A percentile compares a stretch with the other conserved stretches of the same genome.
Conservation (phyloP, 2,888 invertebrate genomes). For the Mellilla xanthometata region DNA sequence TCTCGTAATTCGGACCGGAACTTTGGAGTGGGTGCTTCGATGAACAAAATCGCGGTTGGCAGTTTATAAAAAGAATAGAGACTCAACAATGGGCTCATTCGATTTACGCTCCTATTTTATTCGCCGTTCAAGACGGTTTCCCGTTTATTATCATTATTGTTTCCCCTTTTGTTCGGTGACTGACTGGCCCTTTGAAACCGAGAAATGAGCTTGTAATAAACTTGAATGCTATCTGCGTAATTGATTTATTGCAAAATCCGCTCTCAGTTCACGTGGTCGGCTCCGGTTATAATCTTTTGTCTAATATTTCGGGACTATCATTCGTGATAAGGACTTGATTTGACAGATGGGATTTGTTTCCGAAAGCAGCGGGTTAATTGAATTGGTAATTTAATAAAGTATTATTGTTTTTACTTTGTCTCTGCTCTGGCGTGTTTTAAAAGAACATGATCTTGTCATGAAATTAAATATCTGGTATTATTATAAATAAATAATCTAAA, state of each 20-base stretch:
- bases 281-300: slow-evolving; percentile 9
- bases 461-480: too few relatives aligned
- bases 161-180: slow-evolving; percentile 42
- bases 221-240: slow-evolving; percentile 36
- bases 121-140: slow-evolving; percentile 41
- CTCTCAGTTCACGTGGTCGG: slow-evolving; percentile 14
- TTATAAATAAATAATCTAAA: too few relatives aligned
- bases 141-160: slow-evolving; percentile 52
- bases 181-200: slow-evolving; percentile 38
- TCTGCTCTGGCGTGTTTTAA: too few relatives aligned
- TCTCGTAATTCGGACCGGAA: slow-evolving; percentile 60
- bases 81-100: slow-evolving; percentile 60
- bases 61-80: slow-evolving; percentile 58
- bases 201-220: slow-evolving; percentile 36
- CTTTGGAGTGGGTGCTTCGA: slow-evolving; percentile 50
- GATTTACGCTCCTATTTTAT: slow-evolving; percentile 56
- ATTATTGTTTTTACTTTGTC: too few relatives aligned
- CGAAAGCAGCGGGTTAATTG: too few relatives aligned
- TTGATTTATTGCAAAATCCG: slow-evolving; percentile 29
- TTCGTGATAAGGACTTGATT: too few relatives aligned
- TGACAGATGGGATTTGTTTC: too few relatives aligned
- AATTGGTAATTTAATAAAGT: too few relatives aligned
- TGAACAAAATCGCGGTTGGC: slow-evolving; percentile 55
- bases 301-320: too few relatives aligned
- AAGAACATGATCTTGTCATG: too few relatives aligned